Evolutionary conservation across 2,888 invertebrate genomes (phyloP).

Genomic region (Pimpla rufipes): DNA sequence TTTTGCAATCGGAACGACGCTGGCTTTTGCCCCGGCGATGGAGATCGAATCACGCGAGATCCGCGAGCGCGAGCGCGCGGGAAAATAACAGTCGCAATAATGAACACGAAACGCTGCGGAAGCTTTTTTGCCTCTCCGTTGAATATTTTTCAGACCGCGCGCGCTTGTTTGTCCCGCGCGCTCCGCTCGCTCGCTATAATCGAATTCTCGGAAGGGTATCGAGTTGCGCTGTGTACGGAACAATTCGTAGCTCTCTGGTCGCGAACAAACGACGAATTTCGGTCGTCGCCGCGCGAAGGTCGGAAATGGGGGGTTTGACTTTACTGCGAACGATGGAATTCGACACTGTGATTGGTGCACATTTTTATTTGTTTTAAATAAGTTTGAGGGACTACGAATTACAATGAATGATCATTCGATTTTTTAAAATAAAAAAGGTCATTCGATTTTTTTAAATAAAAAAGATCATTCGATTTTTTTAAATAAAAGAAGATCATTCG

Average conservation of each 20-base stretch:
- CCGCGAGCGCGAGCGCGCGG: constrained; percentile 10
- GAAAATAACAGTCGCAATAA: constrained; percentile 31
- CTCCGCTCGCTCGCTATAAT: constrained; percentile 30
- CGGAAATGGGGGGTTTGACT: too few species aligned
- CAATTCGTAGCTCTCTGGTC: neutral
- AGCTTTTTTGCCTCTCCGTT: constrained; percentile 6
- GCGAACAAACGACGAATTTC: neutral
- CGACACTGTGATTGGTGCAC: too few species aligned
- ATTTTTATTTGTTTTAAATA: too few species aligned
- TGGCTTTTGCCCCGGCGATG: constrained; percentile 11
- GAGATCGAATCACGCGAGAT: constrained; percentile 59
- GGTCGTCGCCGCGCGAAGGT: neutral
- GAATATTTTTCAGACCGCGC: constrained; percentile 1
- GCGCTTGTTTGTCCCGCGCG: neutral
- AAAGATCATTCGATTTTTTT: too few species aligned
- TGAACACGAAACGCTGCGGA: constrained; percentile 22
- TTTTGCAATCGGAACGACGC: constrained; percentile 49
- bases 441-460: too few species aligned
- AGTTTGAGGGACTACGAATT: too few species aligned
- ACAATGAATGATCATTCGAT: too few species aligned
- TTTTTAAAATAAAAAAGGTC: too few species aligned
- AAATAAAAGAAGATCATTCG: too few species aligned
- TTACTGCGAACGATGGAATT: too few species aligned
- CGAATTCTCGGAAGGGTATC: neutral
- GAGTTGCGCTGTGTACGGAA: neutral